phyloP scores from a whole-genome alignment of 2,113 vertebrate species.

The Poicephalus meyeri region DNA sequence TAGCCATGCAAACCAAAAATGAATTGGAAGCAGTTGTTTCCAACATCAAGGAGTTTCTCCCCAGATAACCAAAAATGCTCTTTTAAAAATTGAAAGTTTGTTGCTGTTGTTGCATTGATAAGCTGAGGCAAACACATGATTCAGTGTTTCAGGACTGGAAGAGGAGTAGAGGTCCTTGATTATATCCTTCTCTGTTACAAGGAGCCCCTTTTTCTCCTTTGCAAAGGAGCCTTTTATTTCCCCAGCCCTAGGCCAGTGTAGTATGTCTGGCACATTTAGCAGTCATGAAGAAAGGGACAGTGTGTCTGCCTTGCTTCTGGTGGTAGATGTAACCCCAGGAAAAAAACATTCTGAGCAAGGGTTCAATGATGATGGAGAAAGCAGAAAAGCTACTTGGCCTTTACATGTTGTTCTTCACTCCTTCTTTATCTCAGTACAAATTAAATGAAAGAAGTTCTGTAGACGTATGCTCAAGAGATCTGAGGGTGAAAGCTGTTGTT shows the following conservation, averaged over 20 bases:
- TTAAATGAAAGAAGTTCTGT: not conserved
- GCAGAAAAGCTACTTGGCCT: not conserved
- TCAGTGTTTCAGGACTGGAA: not conserved
- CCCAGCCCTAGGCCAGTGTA: not conserved
- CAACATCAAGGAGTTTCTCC: not conserved
- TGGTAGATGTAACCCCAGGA: not conserved
- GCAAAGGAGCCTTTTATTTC: not conserved
- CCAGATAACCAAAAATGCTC: not conserved
- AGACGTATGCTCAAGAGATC: not conserved
- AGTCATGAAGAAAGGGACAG: not conserved
- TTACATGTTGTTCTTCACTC: not conserved
- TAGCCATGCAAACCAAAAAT: not conserved
- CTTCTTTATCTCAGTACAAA: not conserved
- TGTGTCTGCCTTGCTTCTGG: not conserved
- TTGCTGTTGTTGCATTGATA: not conserved
- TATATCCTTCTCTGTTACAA: not conserved
- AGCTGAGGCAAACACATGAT: not conserved
- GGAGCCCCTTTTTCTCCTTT: not conserved
- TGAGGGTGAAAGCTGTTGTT: not conserved
- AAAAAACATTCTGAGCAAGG: not conserved
- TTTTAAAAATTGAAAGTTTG: not conserved
- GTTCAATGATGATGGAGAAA: not conserved
- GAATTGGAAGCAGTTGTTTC: not conserved
- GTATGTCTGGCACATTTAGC: not conserved
- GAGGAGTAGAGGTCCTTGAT: not conserved